Percentiles rank a stretch among this genome's conserved stretches.
phyloP scores from a whole-genome alignment of 2,113 vertebrate species.

The Calidris pygmaea region DNA sequence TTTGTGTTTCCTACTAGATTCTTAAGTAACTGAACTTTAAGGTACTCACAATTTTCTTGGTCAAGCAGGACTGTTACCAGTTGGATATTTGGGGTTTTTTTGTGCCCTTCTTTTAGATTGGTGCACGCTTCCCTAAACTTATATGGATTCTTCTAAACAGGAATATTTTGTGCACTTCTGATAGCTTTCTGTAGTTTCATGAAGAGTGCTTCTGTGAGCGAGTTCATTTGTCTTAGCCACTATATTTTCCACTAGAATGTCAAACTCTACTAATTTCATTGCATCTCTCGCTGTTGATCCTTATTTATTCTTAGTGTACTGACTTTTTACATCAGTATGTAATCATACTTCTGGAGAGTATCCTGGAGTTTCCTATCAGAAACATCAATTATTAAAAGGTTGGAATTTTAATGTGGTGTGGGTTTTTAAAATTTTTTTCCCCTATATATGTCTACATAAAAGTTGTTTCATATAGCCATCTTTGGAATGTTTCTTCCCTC shows the following conservation, averaged over 20 bases:
- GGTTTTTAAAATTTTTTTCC: not conserved
- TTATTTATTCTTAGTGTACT: not conserved
- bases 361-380: not conserved
- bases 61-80: not conserved
- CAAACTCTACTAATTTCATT: not conserved
- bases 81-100: not conserved
- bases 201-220: not conserved
- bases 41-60: not conserved
- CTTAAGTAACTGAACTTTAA: not conserved
- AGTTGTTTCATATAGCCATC: not conserved
- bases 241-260: not conserved
- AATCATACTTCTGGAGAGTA: not conserved
- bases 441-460: not conserved
- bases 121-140: not conserved
- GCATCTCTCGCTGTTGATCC: not conserved
- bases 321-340: not conserved
- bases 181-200: not conserved
- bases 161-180: not conserved
- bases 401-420: not conserved
- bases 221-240: not conserved
- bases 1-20: not conserved
- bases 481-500: not conserved
- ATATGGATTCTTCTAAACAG: not conserved
- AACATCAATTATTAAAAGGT: not conserved
- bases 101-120: not conserved